Percentiles rank a stretch among this genome's conserved stretches.
Conservation (phyloP, 2,888 invertebrate species). For the Himalopsyche tibetana region DNA sequence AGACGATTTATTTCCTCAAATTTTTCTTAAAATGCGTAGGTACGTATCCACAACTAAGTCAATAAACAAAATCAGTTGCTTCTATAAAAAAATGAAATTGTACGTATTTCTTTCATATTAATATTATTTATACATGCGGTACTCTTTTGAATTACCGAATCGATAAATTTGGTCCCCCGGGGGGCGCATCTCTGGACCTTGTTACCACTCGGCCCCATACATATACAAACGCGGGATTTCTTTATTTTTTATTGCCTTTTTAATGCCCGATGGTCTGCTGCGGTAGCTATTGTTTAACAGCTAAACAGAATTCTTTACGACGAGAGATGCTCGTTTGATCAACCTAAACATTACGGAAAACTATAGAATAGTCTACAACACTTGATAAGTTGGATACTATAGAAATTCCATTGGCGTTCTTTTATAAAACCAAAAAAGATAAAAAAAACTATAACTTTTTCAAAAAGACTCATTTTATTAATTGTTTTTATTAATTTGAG, state of each 20-base stretch:
- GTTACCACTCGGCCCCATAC: constrained; percentile 39
- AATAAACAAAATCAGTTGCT: constrained; percentile 34
- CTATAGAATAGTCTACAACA: not conserved
- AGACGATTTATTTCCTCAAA: too few species aligned
- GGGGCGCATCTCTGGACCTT: constrained; percentile 19
- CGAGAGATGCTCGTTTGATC: constrained; percentile 8
- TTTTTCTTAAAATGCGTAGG: not conserved
- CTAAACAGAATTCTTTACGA: constrained; percentile 41
- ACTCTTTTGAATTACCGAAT: constrained; percentile 45
- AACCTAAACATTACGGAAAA: constrained; percentile 18
- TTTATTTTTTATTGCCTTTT: constrained; percentile 24
- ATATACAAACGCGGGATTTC: not conserved
- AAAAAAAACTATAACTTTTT: too few species aligned
- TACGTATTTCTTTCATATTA: constrained; percentile 13
- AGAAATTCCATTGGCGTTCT: not conserved
- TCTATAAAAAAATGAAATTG: constrained; percentile 29
- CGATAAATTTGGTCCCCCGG: constrained; percentile 46
- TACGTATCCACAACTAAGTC: not conserved
- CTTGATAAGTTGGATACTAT: not conserved
- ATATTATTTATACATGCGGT: constrained; percentile 49
- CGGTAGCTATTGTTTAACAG: constrained; percentile 48
- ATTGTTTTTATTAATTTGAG: too few species aligned
- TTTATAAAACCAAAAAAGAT: too few species aligned
- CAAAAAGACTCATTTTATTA: too few species aligned
- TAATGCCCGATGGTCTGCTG: constrained; percentile 33